A percentile compares a stretch with the other conserved stretches of the same genome.
Evolutionary conservation across 2,888 invertebrate genomes (phyloP).

Genomic region (Macaria notata): DNA sequence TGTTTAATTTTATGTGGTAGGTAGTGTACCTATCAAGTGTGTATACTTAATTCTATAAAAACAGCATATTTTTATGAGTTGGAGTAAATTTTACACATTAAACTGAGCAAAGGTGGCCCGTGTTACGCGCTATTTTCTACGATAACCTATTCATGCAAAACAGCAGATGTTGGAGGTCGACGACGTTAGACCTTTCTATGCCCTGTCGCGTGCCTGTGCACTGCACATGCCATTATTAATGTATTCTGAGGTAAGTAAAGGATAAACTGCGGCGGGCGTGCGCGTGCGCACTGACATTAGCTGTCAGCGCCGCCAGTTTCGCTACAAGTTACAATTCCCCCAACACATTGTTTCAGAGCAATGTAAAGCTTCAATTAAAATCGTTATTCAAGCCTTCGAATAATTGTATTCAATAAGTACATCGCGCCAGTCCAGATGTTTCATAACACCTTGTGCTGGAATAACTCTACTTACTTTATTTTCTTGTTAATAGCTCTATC

Average conservation of each 20-base stretch:
- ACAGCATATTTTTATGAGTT: no score
- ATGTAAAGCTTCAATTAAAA: constrained; percentile 21
- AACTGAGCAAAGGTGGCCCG: no score
- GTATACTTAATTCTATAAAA: no score
- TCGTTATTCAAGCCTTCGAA: constrained; percentile 22
- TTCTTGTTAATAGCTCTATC: constrained; percentile 3
- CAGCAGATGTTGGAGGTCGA: constrained; percentile 69
- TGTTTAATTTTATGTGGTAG: no score
- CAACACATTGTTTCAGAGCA: constrained; percentile 33
- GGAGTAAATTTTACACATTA: no score
- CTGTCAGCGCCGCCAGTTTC: constrained; percentile 50
- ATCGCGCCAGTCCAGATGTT: constrained; percentile 24
- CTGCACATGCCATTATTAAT: constrained; percentile 51
- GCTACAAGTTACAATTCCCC: constrained; percentile 28
- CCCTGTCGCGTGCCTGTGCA: constrained; percentile 59
- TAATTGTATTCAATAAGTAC: constrained; percentile 25
- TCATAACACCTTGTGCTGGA: constrained; percentile 22
- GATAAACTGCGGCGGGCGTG: constrained; percentile 11
- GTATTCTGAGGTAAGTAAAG: constrained; percentile 30
- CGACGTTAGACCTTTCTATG: constrained; percentile 74
- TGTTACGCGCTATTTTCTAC: constrained; percentile 12
- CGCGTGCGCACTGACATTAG: constrained; percentile 35
- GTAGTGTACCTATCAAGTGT: no score
- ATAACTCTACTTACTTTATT: constrained; percentile 5
- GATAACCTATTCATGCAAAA: constrained; percentile 39